phyloP scores from a whole-genome alignment of 2,797 vertebrate genomes.

The Anguilla megastoma region DNA sequence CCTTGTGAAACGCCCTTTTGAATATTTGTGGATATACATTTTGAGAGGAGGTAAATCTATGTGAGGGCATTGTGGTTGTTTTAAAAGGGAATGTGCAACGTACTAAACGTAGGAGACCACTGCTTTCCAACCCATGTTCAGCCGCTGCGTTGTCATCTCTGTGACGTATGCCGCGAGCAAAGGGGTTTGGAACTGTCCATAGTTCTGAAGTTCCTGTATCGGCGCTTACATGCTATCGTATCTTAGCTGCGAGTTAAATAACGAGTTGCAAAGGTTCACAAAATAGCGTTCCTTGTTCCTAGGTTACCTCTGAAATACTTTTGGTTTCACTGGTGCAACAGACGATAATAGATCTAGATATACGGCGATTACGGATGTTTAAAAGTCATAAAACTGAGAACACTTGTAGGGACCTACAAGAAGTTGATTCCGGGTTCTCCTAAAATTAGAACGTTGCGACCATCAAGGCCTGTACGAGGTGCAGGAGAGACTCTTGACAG shows the following conservation, averaged over 20 bases:
- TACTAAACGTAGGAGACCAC: neutral
- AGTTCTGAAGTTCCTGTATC: neutral
- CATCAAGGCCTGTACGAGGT: neutral
- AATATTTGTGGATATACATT: neutral
- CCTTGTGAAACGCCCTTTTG: neutral
- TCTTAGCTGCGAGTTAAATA: neutral
- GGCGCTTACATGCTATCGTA: neutral
- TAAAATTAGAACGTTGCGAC: neutral
- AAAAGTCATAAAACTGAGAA: neutral
- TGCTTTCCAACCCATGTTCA: neutral
- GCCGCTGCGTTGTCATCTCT: neutral
- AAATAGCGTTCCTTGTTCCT: neutral
- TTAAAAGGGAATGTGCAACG: neutral
- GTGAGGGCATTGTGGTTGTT: neutral
- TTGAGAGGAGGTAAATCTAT: neutral
- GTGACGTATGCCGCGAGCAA: neutral
- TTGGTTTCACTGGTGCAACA: no score
- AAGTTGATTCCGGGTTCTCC: neutral
- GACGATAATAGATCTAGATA: no score
- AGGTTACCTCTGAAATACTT: neutral
- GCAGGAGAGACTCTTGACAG: neutral
- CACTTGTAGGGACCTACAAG: neutral
- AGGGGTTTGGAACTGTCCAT: conserved; percentile 9
- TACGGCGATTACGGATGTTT: no score
- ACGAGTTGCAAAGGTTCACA: neutral